Evolutionary conservation across 2,888 invertebrate species (phyloP), one percentile per base, ranked within the genome.

Genomic region (Drosophila nr. fundita): DNA sequence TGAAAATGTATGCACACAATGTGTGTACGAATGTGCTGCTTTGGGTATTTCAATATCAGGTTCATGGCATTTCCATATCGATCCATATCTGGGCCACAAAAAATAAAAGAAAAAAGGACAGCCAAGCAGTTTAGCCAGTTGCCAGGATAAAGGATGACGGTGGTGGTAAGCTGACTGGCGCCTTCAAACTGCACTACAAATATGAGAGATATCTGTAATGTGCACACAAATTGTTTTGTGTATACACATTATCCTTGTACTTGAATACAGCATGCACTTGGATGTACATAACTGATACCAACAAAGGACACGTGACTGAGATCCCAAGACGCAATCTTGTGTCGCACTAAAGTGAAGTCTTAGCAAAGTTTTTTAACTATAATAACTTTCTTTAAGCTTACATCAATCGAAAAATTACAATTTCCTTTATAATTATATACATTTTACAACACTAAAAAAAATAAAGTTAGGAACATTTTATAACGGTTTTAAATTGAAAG

Each of bases 61-160:
- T 77, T 87, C 84, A 82, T 89, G 84, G 85, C 89, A 87, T 86
- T 86, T 89, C 53, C 76, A 87, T 87, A 86, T 86, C 85, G 85
- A 86, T 89, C 87, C 27, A 45, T 52, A 54, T 53, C 52, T 52
- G 57, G 50, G 59, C 55, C 36, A 32, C 38, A 59, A 68, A 70
- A 50, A 34, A 34, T 54, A 52, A 34, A 49, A 7, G 10, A 49
- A 61, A 67, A 49, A 53, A 30, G 24, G 54, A 45, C 34, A 53
- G 10, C 32, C 64, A 54, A 62, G 38, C 59, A 45, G 52, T 40
- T 59, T 57, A 36, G 36, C 0, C 42, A 27, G 38, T 45, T 45
- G 48, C 57, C 57, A 52, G 58, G 57, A 61, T 52, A 29, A 21
- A 60, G 59, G 57, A 53, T 29, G 36, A 34, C 21, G 53, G 27